phyloP scores from a whole-genome alignment of 1,140 invertebrate genomes.

The Octopus bimaculoides region DNA sequence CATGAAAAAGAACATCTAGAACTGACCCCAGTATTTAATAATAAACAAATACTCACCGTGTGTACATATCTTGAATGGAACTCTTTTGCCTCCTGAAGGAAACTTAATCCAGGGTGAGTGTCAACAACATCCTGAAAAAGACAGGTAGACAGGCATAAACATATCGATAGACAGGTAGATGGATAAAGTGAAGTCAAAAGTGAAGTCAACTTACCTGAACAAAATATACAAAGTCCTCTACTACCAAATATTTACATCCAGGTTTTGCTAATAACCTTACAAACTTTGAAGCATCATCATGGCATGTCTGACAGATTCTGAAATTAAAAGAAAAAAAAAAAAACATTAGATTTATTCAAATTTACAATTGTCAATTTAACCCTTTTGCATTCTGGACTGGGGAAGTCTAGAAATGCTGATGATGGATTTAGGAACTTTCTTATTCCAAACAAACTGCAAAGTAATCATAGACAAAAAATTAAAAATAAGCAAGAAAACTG shows the following conservation, averaged over 20 bases:
- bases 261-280: slow-evolving; percentile 63
- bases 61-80: slow-evolving; percentile 98
- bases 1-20: too few species aligned
- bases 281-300: slow-evolving; percentile 89
- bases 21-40: not conserved
- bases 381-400: too few species aligned
- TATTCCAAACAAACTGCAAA: too few species aligned
- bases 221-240: slow-evolving; percentile 83
- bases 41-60: slow-evolving; percentile 68
- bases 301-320: slow-evolving; percentile 56
- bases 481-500: too few species aligned
- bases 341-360: not conserved
- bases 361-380: too few species aligned
- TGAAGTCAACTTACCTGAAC: slow-evolving; percentile 58
- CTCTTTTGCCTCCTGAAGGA: slow-evolving; percentile 94
- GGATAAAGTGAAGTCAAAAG: too few species aligned
- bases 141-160: not conserved
- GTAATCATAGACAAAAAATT: too few species aligned
- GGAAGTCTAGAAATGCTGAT: too few species aligned
- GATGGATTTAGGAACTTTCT: too few species aligned
- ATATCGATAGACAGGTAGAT: too few species aligned
- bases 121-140: slow-evolving; percentile 90
- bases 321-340: slow-evolving; percentile 13
- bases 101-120: slow-evolving; percentile 96
- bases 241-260: slow-evolving; percentile 59